Base-by-base conservation (phyloP, 2,888 invertebrate genomes). In the Drosophila lacicola region DNA sequence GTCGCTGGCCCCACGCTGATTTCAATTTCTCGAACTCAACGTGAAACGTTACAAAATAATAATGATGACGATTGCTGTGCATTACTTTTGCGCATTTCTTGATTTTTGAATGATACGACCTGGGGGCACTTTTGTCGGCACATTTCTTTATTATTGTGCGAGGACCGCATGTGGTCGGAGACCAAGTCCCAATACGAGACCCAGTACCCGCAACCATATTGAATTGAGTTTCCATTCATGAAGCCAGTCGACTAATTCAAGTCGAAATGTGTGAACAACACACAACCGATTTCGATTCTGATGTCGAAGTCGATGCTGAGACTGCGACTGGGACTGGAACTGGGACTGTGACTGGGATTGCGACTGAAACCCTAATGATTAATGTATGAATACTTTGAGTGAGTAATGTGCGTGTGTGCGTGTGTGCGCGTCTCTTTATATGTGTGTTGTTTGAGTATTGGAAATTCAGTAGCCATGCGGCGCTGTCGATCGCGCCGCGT, bases 211-310 rank as follows among this genome's bases (percentile, higher is more conserved):
- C 53, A 54, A 57, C 56, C 53, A 60, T 68, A 57, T 61, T 49
- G 42, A 56, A 37, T 63, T 68, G 50, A 53, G 64, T 73, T 47
- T 62, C 63, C 89, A 83, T 83, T 83, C 83, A 83, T 84, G 84
- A 82, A 75, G 68, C 65, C 62, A 74, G 75, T 70, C 78, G 74
- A 89, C 82, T 83, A 83, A 88, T 83, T 89, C 89, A 62, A 84
- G 70, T 51, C 84, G 88, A 89, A 83, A 89, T 83, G 83, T 83
- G 83, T 83, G 83, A 83, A 83, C 89, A 89, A 83, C 89, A 83
- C 76, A 80, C 70, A 71, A 44, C 25, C 41, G 39, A 50, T 41
- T 37, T 50, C 50, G 51, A 39, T 45, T 56, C 49, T 58, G 47
- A 36, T 14, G 49, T 54, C 61, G 58, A 64, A 33, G 17, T 41